These are phyloP conservation scores for Pipa parva DNA, from an alignment of 2,113 vertebrate species.

Conservation along the genomic window DNA sequence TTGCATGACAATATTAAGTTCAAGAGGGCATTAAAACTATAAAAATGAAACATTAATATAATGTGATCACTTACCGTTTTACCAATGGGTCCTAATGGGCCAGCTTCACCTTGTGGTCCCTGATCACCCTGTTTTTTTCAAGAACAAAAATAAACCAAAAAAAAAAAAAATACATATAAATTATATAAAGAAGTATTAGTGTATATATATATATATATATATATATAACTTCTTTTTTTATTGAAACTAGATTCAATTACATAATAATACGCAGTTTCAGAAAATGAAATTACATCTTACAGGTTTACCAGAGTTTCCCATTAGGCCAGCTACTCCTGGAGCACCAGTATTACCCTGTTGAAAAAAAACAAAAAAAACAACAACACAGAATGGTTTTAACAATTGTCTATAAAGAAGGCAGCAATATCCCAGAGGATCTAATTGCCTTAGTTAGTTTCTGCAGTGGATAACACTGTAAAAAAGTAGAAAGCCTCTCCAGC, in stretches of 20 bases:
- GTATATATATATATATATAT: not conserved
- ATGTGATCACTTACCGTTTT: constrained; percentile 71
- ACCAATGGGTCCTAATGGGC: constrained; percentile 79
- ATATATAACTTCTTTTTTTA: not conserved
- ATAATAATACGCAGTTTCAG: not conserved
- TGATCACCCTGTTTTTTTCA: constrained; percentile 73
- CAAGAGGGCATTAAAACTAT: not conserved
- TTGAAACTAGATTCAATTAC: not conserved
- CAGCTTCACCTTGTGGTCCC: constrained; percentile 80
- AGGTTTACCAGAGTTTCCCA: constrained; percentile 86
- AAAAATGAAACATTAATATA: not conserved
- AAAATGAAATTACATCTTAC: constrained; percentile 60
- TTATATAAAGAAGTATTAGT: not conserved
- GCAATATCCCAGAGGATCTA: no score
- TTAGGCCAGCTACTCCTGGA: constrained; percentile 73
- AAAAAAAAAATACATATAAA: not conserved
- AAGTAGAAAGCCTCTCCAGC: no score
- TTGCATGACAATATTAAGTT: no score
- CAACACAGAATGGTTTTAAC: no score
- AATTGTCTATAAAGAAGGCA: no score
- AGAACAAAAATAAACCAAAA: not conserved
- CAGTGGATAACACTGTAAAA: no score
- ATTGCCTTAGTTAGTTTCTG: no score
- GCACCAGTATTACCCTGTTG: constrained; percentile 76
- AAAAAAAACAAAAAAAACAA: not conserved